Conservation (phyloP, 2,113 vertebrate species). For the Nymphicus hollandicus region DNA sequence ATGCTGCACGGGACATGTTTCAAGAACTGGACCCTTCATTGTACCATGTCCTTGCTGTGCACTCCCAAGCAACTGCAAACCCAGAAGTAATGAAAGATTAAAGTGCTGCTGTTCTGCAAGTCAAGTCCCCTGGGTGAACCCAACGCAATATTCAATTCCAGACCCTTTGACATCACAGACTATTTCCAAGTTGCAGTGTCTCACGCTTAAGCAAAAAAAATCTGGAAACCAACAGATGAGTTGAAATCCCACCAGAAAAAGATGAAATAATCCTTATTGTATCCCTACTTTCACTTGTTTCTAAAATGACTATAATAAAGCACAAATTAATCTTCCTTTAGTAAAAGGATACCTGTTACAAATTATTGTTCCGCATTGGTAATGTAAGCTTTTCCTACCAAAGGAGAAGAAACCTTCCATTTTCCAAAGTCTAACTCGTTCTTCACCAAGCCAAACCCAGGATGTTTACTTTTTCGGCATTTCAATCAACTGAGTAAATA, state of each 20-base stretch:
- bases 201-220: not conserved
- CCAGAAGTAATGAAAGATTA: not conserved
- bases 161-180: not conserved
- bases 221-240: not conserved
- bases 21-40: not conserved
- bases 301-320: not conserved
- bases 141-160: not conserved
- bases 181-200: not conserved
- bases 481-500: slow-evolving; percentile 61
- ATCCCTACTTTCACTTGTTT: not conserved
- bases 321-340: not conserved
- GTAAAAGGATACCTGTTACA: not conserved
- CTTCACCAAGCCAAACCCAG: not conserved
- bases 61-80: not conserved
- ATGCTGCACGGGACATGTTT: not conserved
- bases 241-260: not conserved
- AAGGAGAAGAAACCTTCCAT: not conserved
- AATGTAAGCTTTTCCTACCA: not conserved
- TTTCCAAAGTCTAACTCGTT: not conserved
- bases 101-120: not conserved
- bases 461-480: slow-evolving; percentile 45
- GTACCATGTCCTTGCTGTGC: fast-evolving
- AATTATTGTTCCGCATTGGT: not conserved
- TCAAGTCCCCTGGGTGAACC: not conserved
- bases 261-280: not conserved